These are phyloP conservation scores for Kryptopterus vitreolus DNA, from an alignment of 2,797 vertebrate species.

Conservation along the genomic window DNA sequence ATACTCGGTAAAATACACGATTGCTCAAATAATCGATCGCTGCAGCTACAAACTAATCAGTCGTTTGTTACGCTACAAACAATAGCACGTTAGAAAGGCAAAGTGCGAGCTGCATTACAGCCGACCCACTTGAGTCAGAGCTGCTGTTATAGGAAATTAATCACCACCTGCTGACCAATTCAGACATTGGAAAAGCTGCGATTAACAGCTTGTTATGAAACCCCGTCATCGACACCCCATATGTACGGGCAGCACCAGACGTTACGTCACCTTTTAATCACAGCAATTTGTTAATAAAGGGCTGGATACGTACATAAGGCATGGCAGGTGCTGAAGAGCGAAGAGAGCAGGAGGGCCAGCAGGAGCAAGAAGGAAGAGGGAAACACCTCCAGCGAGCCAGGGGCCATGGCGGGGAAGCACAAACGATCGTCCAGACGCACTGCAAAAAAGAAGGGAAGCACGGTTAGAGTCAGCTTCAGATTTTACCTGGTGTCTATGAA, in stretches of 20 bases:
- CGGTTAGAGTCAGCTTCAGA: not conserved
- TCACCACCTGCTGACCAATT: not conserved
- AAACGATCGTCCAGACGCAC: constrained; percentile 60
- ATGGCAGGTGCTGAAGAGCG: constrained; percentile 62
- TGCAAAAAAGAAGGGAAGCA: constrained; percentile 11
- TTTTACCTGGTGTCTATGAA: not conserved
- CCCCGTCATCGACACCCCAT: not conserved
- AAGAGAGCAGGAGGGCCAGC: constrained; percentile 63
- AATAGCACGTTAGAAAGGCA: not conserved
- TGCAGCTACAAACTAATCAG: too few species aligned
- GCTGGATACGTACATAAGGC: constrained; percentile 64
- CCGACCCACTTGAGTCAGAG: not conserved
- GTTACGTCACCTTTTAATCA: constrained; percentile 30
- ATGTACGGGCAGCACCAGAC: not conserved
- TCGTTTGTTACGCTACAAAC: not conserved
- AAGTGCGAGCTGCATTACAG: not conserved
- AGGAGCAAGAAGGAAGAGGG: constrained; percentile 56
- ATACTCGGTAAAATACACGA: too few species aligned
- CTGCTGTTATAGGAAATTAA: not conserved
- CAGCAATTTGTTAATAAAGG: not conserved
- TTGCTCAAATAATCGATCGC: too few species aligned
- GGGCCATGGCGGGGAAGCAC: constrained; percentile 67
- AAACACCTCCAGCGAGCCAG: constrained; percentile 53
- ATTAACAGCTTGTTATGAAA: not conserved
- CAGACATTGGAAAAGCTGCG: not conserved